A percentile compares a stretch with the other conserved stretches of the same genome.
These are phyloP conservation scores for Eriocheir sinensis DNA, from an alignment of 1,140 invertebrate genomes.

Conservation along the genomic window DNA sequence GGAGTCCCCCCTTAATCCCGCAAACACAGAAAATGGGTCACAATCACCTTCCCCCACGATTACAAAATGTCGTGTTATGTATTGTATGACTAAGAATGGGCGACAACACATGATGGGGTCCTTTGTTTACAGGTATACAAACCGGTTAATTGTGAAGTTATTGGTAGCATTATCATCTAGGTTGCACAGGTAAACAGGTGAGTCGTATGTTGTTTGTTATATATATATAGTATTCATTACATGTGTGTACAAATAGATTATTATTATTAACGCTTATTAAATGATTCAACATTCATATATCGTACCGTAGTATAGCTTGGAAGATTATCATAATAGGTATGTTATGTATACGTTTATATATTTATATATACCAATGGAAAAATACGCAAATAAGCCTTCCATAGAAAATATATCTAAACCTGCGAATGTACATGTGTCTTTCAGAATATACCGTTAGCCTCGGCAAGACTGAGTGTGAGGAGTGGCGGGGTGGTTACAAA, in stretches of 20 bases:
- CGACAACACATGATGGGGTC: neutral
- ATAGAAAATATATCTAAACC: slow-evolving; percentile 26
- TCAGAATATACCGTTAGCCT: neutral
- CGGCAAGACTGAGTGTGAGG: too few species aligned
- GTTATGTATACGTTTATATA: neutral
- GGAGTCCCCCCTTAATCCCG: too few species aligned
- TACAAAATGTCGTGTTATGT: slow-evolving; percentile 8
- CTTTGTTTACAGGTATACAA: neutral
- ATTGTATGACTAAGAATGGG: too few species aligned
- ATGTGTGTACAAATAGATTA: slow-evolving; percentile 15
- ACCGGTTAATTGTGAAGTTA: neutral
- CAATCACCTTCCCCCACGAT: neutral
- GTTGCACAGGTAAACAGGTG: slow-evolving; percentile 13
- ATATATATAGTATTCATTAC: neutral
- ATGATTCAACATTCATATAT: neutral
- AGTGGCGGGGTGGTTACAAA: neutral
- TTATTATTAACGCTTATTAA: neutral
- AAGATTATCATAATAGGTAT: neutral
- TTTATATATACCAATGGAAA: slow-evolving; percentile 17
- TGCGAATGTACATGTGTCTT: neutral
- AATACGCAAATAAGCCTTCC: slow-evolving; percentile 14
- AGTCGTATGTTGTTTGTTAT: neutral
- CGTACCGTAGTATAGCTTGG: neutral
- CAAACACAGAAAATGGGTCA: neutral
- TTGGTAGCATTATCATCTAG: slow-evolving; percentile 14